Conservation (phyloP, 1,140 invertebrate species). For the Dermatophagoides farinae region DNA sequence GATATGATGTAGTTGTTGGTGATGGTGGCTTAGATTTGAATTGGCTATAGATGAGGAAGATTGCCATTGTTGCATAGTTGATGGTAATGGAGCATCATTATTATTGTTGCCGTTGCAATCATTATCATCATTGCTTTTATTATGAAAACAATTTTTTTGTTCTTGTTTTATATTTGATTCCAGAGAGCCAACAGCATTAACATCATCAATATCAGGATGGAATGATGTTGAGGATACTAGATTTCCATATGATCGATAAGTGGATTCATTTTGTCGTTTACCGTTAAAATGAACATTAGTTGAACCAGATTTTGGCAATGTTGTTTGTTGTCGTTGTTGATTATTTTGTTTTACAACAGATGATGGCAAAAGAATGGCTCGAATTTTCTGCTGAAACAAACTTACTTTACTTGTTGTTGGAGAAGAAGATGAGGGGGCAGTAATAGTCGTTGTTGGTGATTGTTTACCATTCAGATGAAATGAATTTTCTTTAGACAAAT, state of each 20-base stretch:
- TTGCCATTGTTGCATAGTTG: too few relatives aligned
- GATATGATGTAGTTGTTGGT: background rate
- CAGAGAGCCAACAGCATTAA: too few relatives aligned
- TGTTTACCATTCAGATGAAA: background rate
- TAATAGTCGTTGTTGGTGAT: background rate
- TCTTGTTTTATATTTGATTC: too few relatives aligned
- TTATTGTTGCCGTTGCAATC: too few relatives aligned
- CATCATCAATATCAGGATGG: too few relatives aligned
- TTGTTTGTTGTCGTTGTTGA: background rate
- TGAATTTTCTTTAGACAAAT: background rate
- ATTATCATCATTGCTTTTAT: too few relatives aligned
- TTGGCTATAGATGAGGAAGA: too few relatives aligned
- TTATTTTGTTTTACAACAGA: background rate
- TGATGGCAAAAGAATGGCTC: background rate
- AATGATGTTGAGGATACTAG: background rate
- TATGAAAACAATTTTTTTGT: too few relatives aligned
- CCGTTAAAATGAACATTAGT: too few relatives aligned
- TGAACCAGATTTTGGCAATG: too few relatives aligned
- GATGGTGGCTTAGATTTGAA: too few relatives aligned
- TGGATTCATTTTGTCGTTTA: background rate
- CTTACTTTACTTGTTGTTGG: background rate
- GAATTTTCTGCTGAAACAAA: constrained; percentile 2
- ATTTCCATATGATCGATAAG: background rate
- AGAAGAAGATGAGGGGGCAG: background rate
- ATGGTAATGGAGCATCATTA: too few relatives aligned